Conservation (phyloP, 37 sponge, comb jelly and placozoan species). For the Spongilla lacustris region DNA sequence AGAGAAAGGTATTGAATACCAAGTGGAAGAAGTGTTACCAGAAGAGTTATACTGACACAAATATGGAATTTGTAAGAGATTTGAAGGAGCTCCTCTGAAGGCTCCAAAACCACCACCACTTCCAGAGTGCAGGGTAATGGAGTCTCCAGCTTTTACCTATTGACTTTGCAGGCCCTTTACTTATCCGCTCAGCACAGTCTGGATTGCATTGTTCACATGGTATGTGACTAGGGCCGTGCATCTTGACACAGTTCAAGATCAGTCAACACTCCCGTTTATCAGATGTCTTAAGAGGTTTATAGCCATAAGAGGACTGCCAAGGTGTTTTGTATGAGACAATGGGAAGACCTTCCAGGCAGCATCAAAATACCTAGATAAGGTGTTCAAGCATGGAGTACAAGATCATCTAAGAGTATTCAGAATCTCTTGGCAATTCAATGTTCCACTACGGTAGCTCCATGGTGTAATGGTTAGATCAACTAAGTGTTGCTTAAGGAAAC, state of each 20-base stretch:
- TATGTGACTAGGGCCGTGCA: constrained; percentile 47
- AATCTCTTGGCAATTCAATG: constrained; percentile 1
- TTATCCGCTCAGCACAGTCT: constrained; percentile 21
- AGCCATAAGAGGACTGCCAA: constrained; percentile 33
- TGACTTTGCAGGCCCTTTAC: constrained; percentile 39
- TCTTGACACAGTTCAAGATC: constrained; percentile 39
- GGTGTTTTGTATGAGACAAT: constrained; percentile 18
- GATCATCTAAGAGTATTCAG: background rate
- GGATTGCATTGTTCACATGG: constrained; percentile 47
- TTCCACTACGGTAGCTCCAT: background rate
- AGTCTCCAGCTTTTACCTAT: constrained; percentile 31
- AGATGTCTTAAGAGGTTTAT: constrained; percentile 33
- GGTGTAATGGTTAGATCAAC: constrained; percentile 6
- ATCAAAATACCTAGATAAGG: constrained; percentile 10
- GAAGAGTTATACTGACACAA: constrained; percentile 15
- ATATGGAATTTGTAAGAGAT: constrained; percentile 28
- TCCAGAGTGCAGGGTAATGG: constrained; percentile 15
- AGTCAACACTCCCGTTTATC: constrained; percentile 26
- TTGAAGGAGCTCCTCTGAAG: constrained; percentile 25
- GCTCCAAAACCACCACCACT: constrained; percentile 36
- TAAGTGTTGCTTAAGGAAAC: constrained; percentile 1
- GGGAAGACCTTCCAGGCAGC: constrained; percentile 25
- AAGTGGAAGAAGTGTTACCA: constrained; percentile 25
- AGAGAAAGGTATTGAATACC: constrained; percentile 12
- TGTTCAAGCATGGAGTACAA: constrained; percentile 19